These are phyloP conservation scores for Calidris pygmaea DNA, from an alignment of 2,113 vertebrate genomes.

Conservation along the genomic window DNA sequence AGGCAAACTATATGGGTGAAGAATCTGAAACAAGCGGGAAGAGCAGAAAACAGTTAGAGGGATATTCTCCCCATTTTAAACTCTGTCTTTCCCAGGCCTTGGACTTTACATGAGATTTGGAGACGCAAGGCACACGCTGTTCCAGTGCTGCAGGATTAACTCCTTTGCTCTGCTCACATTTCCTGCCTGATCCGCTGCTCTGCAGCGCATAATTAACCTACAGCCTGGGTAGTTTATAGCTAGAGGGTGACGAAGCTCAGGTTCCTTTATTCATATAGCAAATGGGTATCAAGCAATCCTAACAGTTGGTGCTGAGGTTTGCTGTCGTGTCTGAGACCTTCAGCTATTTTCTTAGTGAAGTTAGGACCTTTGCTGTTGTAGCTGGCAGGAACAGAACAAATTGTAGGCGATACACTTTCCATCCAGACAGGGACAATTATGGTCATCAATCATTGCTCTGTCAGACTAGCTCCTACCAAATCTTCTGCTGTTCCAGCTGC, in stretches of 20 bases:
- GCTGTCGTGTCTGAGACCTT: not conserved
- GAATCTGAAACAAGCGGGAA: not conserved
- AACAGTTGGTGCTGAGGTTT: not conserved
- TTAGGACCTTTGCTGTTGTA: constrained; percentile 30
- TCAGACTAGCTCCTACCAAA: not conserved
- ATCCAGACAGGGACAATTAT: constrained; percentile 5
- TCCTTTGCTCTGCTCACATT: not conserved
- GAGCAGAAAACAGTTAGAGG: not conserved
- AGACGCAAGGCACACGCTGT: not conserved
- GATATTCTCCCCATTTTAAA: not conserved
- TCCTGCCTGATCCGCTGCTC: accelerated
- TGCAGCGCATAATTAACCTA: not conserved
- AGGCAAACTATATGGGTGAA: not conserved
- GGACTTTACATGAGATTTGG: not conserved
- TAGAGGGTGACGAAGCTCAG: not conserved
- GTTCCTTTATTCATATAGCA: not conserved
- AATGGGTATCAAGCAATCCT: not conserved
- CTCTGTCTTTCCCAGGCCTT: not conserved
- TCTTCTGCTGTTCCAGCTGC: constrained; percentile 1
- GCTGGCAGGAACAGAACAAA: constrained; percentile 47
- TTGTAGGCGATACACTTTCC: constrained; percentile 48
- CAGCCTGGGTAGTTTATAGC: not conserved
- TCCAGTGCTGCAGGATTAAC: not conserved
- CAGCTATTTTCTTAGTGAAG: constrained; percentile 23
- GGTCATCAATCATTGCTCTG: constrained; percentile 56